Evolutionary conservation across 2,797 vertebrate genomes (phyloP).

Genomic region (Poeciliopsis paucimaculata): DNA sequence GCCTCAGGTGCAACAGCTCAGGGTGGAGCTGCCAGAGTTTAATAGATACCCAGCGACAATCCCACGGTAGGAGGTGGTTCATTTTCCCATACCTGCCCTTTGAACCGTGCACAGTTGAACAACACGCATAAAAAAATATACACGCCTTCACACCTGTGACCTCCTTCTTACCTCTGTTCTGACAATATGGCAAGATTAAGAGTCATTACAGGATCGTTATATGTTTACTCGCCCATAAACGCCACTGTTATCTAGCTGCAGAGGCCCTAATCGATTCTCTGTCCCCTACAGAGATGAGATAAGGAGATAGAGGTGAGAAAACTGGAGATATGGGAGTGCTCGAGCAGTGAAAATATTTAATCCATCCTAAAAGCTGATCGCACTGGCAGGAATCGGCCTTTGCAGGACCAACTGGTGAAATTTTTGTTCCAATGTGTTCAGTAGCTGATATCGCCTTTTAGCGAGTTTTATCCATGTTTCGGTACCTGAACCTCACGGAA

Average conservation of each 20-base stretch:
- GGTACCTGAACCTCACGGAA: slow-evolving; percentile 19
- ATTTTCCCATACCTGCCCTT: slow-evolving; percentile 74
- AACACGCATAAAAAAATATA: slow-evolving; percentile 52
- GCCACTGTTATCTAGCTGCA: slow-evolving; percentile 59
- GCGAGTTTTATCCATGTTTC: slow-evolving; percentile 31
- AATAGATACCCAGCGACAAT: slow-evolving; percentile 68
- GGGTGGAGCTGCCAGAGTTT: slow-evolving; percentile 65
- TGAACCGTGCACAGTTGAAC: slow-evolving; percentile 46
- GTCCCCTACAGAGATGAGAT: slow-evolving; percentile 60
- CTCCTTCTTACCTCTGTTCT: slow-evolving; percentile 63
- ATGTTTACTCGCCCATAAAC: slow-evolving; percentile 68
- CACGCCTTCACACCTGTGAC: slow-evolving; percentile 70
- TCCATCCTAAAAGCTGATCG: slow-evolving; percentile 5
- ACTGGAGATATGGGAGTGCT: slow-evolving; percentile 35
- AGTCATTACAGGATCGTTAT: slow-evolving; percentile 73
- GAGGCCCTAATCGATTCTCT: slow-evolving; percentile 61
- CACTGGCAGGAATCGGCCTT: background rate
- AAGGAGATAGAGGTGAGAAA: slow-evolving; percentile 54
- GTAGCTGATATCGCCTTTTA: background rate
- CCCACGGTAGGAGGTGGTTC: slow-evolving; percentile 65
- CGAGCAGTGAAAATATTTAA: slow-evolving; percentile 28
- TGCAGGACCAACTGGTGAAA: background rate
- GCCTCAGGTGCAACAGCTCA: slow-evolving; percentile 73
- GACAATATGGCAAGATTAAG: slow-evolving; percentile 65
- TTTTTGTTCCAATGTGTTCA: background rate